These are phyloP conservation scores for Malthinus flaveolus DNA, from an alignment of 2,888 invertebrate species.

Conservation along the genomic window DNA sequence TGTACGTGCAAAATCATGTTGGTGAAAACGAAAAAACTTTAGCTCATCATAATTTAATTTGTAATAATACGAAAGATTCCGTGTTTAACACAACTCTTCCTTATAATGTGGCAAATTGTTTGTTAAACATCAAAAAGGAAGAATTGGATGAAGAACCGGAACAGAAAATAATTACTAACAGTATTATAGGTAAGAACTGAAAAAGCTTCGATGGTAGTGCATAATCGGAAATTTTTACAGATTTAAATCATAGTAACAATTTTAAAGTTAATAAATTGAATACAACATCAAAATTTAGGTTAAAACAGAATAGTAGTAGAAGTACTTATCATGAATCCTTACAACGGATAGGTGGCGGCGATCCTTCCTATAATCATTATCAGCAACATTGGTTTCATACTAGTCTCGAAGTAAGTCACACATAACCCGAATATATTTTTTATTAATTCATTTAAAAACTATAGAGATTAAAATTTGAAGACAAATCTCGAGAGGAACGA, in stretches of 20 bases:
- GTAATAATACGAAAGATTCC: slow-evolving; percentile 1
- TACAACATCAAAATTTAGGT: slow-evolving; percentile 39
- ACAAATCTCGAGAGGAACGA: slow-evolving; percentile 52
- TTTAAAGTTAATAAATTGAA: slow-evolving; percentile 29
- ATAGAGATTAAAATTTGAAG: slow-evolving; percentile 52
- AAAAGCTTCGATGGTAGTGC: not conserved
- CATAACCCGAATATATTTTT: not conserved
- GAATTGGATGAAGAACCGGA: slow-evolving; percentile 39
- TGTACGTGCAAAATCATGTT: slow-evolving; percentile 18
- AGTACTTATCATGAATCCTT: slow-evolving; percentile 51
- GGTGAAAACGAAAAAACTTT: slow-evolving; percentile 9
- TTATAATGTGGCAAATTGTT: slow-evolving; percentile 11
- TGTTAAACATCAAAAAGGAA: slow-evolving; percentile 24
- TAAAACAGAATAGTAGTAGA: slow-evolving; percentile 41
- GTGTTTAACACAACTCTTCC: slow-evolving; percentile 6
- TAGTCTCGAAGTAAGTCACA: slow-evolving; percentile 48
- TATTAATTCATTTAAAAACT: slow-evolving; percentile 18
- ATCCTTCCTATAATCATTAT: slow-evolving; percentile 48
- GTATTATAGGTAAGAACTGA: slow-evolving; percentile 52
- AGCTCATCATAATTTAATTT: slow-evolving; percentile 9
- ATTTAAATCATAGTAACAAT: slow-evolving; percentile 43
- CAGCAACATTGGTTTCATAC: slow-evolving; percentile 53
- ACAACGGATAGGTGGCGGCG: slow-evolving; percentile 48
- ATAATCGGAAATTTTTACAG: slow-evolving; percentile 30
- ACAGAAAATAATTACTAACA: slow-evolving; percentile 49